Evolutionary conservation across 2,113 vertebrate genomes (phyloP).

Genomic region (Zosterops pallidus): DNA sequence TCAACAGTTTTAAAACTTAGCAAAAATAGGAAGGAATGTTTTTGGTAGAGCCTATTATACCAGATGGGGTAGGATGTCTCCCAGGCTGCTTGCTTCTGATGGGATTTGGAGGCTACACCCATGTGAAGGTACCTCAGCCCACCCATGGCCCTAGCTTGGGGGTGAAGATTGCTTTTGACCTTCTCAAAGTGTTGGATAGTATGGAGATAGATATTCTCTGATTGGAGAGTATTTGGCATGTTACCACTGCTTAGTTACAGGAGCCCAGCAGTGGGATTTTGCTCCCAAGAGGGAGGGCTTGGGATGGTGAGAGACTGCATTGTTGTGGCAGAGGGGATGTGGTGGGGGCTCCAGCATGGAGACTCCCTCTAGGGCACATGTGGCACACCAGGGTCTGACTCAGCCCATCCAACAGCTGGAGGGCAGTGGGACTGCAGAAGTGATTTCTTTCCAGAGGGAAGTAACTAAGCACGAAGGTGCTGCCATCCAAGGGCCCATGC

Average conservation of each 20-base stretch:
- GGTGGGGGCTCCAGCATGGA: background rate
- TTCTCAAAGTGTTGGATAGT: background rate
- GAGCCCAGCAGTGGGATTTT: background rate
- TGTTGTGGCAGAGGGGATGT: background rate
- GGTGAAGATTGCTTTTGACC: background rate
- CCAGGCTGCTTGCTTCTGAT: background rate
- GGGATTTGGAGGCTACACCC: background rate
- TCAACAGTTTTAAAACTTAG: background rate
- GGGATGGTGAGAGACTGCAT: background rate
- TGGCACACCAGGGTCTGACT: background rate
- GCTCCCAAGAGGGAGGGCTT: background rate
- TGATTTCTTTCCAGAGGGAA: background rate
- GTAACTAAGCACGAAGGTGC: background rate
- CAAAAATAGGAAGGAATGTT: background rate
- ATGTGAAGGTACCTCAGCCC: rapidly evolving
- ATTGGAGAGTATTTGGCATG: background rate
- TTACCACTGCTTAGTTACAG: no score
- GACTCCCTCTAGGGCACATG: background rate
- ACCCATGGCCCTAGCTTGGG: background rate
- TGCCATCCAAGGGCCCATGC: rapidly evolving
- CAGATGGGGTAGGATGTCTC: background rate
- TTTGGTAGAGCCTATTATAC: background rate
- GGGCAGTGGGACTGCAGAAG: background rate
- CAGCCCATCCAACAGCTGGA: background rate
- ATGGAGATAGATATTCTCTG: background rate